Percentiles rank a stretch among this genome's conserved stretches.
These are phyloP conservation scores for Cyrtorhinus lividipennis DNA, from an alignment of 1,140 invertebrate species.

Conservation along the genomic window DNA sequence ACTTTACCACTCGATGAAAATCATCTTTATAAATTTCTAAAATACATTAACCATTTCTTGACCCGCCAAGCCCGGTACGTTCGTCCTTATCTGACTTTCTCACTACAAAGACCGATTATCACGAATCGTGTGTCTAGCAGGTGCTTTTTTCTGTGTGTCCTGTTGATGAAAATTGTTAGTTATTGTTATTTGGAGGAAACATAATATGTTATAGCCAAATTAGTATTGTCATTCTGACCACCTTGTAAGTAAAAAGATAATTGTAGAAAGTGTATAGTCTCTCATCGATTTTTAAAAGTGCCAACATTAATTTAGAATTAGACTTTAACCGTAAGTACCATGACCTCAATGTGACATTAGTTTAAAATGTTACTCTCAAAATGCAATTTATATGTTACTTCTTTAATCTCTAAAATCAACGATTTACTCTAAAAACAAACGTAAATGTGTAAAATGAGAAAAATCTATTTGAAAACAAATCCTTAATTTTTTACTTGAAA, in stretches of 20 bases:
- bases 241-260: slow-evolving; percentile 17
- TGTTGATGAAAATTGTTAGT: slow-evolving; percentile 17
- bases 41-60: too few species aligned
- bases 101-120: too few species aligned
- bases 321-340: slow-evolving; percentile 14
- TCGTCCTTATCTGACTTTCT: too few species aligned
- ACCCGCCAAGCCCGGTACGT: too few species aligned
- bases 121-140: neutral
- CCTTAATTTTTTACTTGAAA: slow-evolving; percentile 4
- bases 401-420: slow-evolving; percentile 12
- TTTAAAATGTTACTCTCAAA: slow-evolving; percentile 4
- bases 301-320: slow-evolving; percentile 18
- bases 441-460: slow-evolving; percentile 11
- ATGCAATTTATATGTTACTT: slow-evolving; percentile 12
- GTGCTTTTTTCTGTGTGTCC: slow-evolving; percentile 19
- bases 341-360: slow-evolving; percentile 18
- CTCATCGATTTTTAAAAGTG: slow-evolving; percentile 22
- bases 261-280: slow-evolving; percentile 22
- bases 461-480: slow-evolving; percentile 11
- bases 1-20: too few species aligned
- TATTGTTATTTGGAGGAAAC: slow-evolving; percentile 19
- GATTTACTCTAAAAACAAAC: slow-evolving; percentile 1
- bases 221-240: slow-evolving; percentile 19
- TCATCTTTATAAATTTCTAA: too few species aligned
- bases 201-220: slow-evolving; percentile 17